These are phyloP conservation scores for Paracyclopina nana DNA, from an alignment of 1,140 invertebrate species.

Conservation along the genomic window DNA sequence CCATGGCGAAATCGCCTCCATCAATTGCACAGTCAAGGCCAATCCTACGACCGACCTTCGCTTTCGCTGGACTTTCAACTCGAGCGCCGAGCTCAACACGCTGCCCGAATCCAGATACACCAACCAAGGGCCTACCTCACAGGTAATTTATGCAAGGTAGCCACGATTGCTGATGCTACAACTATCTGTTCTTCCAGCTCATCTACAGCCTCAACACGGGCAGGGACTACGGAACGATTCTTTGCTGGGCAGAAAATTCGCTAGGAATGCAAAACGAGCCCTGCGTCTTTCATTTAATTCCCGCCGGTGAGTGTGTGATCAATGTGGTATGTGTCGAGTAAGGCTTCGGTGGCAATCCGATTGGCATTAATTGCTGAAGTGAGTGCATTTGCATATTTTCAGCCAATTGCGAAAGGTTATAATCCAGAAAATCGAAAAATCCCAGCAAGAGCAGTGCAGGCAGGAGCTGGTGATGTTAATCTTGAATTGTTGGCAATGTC, in stretches of 20 bases:
- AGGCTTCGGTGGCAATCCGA: no score
- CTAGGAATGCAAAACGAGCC: constrained; percentile 55
- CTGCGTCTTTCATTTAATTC: constrained; percentile 55
- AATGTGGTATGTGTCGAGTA: no score
- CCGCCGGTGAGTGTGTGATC: constrained; percentile 45
- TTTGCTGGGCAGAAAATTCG: constrained; percentile 64
- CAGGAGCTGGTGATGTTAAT: no score
- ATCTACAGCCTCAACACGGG: constrained; percentile 38
- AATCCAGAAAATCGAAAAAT: no score
- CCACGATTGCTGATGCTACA: no score
- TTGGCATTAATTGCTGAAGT: no score
- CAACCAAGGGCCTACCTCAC: constrained; percentile 2
- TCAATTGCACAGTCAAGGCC: constrained; percentile 62
- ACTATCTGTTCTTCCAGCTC: constrained; percentile 27
- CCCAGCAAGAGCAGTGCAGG: no score
- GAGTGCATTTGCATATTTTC: no score
- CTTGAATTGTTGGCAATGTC: no score
- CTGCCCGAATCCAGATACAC: constrained; percentile 7
- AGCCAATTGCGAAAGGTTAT: no score
- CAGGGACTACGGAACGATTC: constrained; percentile 53
- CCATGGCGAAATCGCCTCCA: constrained; percentile 56
- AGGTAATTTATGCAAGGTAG: no score
- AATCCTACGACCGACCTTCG: constrained; percentile 49
- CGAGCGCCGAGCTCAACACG: constrained; percentile 1
- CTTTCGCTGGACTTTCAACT: constrained; percentile 70